Evolutionary conservation across 2,113 vertebrate species (phyloP).

Genomic region (Lagopus muta): DNA sequence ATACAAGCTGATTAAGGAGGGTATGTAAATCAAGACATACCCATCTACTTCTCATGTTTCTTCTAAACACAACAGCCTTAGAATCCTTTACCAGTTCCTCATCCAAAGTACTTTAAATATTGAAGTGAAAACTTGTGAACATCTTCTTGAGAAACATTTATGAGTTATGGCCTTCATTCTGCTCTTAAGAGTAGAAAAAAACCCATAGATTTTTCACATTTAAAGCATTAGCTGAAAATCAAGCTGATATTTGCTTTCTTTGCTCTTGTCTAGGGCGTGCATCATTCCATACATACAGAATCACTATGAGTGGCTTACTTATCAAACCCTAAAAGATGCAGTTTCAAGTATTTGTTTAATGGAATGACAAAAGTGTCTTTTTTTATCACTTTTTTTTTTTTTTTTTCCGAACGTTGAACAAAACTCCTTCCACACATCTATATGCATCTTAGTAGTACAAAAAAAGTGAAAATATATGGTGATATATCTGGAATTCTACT

Average conservation of each 20-base stretch:
- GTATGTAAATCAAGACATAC: not conserved
- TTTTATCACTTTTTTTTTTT: not conserved
- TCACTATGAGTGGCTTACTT: not conserved
- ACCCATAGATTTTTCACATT: not conserved
- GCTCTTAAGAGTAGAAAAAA: not conserved
- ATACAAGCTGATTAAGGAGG: not conserved
- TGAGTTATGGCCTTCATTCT: not conserved
- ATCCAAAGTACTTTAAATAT: not conserved
- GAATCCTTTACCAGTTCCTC: not conserved
- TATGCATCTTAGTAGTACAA: not conserved
- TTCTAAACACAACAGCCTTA: not conserved
- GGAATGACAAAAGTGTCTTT: not conserved
- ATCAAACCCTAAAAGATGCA: not conserved
- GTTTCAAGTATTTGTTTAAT: not conserved
- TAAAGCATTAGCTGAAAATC: not conserved
- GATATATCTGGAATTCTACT: not conserved
- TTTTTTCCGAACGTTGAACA: not conserved
- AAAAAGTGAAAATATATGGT: not conserved
- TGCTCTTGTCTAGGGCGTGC: not conserved
- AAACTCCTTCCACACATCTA: not conserved
- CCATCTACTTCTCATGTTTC: not conserved
- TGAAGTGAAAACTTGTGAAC: not conserved
- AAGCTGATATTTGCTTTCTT: not conserved
- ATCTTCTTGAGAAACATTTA: not conserved
- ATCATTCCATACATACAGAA: not conserved